phyloP scores from a whole-genome alignment of 2,113 vertebrate species.

The Polypterus senegalus region DNA sequence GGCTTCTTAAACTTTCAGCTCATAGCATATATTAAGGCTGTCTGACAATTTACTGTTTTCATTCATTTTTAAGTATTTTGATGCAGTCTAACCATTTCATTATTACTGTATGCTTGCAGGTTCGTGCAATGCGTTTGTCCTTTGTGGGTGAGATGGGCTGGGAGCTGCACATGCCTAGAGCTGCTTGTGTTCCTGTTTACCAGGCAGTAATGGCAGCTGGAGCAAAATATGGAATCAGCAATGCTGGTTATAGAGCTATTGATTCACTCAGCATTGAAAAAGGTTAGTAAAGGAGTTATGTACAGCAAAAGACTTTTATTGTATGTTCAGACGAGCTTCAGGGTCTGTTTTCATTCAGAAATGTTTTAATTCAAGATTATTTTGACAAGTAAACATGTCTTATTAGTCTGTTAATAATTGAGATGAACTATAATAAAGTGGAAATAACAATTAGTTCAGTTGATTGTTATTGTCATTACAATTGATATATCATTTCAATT shows the following conservation, averaged over 20 bases:
- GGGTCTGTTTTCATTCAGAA: no score
- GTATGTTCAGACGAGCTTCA: not conserved
- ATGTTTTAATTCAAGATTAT: no score
- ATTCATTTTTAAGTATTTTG: no score
- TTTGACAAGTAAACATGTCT: no score
- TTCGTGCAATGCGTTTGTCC: constrained; percentile 80
- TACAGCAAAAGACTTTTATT: no score
- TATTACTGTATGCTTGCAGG: constrained; percentile 35
- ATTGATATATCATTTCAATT: no score
- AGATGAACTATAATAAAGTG: not conserved
- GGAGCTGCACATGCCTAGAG: constrained; percentile 80
- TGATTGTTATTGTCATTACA: no score
- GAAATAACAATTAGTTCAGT: no score
- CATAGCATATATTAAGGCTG: no score
- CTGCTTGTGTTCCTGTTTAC: constrained; percentile 70
- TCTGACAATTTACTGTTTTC: no score
- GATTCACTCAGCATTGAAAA: constrained; percentile 96
- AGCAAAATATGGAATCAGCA: constrained; percentile 58
- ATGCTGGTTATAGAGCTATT: constrained; percentile 87
- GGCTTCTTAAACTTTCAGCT: no score
- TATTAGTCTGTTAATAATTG: constrained; percentile 2
- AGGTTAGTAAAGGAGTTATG: constrained; percentile 42
- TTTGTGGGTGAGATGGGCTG: constrained; percentile 93
- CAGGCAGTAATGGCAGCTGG: constrained; percentile 71
- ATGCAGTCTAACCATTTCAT: no score